Base-by-base conservation (phyloP, 23 tunicate species). In the Styela clava region DNA sequence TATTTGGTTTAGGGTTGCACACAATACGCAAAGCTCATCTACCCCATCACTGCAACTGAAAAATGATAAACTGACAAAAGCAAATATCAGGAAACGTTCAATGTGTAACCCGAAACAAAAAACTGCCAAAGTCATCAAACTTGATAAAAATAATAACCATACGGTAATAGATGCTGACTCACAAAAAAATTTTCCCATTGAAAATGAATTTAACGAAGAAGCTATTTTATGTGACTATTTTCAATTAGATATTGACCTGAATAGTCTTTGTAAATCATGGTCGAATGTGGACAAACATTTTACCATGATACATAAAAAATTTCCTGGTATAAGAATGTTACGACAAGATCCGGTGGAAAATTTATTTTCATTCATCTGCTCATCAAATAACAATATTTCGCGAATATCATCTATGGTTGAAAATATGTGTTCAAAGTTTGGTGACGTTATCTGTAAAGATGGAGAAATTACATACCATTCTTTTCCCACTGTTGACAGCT, bases 311-410 rank as follows among this genome's bases (percentile, higher is more conserved):
- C 51, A 51, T 16, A 20, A 24, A 34, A 26, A 44, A 23, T 61
- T 64, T 36, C 79, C 52, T 9, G 85, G 91, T 16, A 69, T 91
- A 19, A 74, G 90, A 33, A 69, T 86, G 72, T 63, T 91, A 30
- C 82, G 79, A 0, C 98, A 88, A 64, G 81, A 94, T 26, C 98
- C 98, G 22, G 22, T 37, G 9, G 98, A 94, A 64, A 94, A 87
- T 65, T 64, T 94, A 28, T 74, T 94, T 52, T 78, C 89, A 21
- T 94, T 94, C 77, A 27, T 94, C 16, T 94, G 98, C 76, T 82
- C 98, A 16, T 79, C 68, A 33, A 94, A 94, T 74, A 94, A 94
- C 63, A 69, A 87, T 62, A 86, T 94, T 32, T 29, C 89, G 51
- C 84, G 98, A 67, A 88, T 88, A 2, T 79, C 79, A 3, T 51